Evolutionary conservation across 2,888 invertebrate genomes (phyloP).

Genomic region (Tetragonisca angustula): DNA sequence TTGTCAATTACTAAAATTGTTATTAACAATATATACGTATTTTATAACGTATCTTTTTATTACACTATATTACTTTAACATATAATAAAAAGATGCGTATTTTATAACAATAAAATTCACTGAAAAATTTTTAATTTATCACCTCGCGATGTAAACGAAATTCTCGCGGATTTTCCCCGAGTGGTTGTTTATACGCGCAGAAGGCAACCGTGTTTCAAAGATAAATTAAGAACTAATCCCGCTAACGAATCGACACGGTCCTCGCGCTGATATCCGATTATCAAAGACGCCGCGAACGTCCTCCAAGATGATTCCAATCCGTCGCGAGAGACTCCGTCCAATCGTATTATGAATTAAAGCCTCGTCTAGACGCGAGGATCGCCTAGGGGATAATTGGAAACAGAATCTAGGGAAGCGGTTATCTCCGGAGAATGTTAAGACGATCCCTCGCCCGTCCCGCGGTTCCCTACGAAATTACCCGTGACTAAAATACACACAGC

Average conservation of each 20-base stretch:
- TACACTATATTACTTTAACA: too few species aligned
- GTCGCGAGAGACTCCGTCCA: constrained; percentile 33
- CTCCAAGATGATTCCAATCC: constrained; percentile 43
- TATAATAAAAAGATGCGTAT: too few species aligned
- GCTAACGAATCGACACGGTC: constrained; percentile 11
- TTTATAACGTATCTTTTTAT: too few species aligned
- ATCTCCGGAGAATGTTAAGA: constrained; percentile 34
- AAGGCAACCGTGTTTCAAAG: not conserved
- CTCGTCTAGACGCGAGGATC: constrained; percentile 60
- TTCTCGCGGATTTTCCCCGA: too few species aligned
- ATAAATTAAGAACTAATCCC: constrained; percentile 15
- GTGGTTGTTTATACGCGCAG: not conserved
- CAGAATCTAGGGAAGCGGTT: constrained; percentile 52
- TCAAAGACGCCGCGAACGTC: constrained; percentile 24
- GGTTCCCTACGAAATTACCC: constrained; percentile 32
- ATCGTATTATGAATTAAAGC: constrained; percentile 66
- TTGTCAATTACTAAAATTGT: too few species aligned
- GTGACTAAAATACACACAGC: constrained; percentile 12
- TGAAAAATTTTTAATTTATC: too few species aligned
- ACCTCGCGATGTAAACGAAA: too few species aligned
- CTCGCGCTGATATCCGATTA: constrained; percentile 10
- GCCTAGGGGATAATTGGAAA: constrained; percentile 64
- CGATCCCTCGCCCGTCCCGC: constrained; percentile 14
- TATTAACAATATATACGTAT: too few species aligned
- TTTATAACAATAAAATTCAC: too few species aligned